Base-by-base conservation (phyloP, 1,140 invertebrate genomes). In the Magallana ariakensis region DNA sequence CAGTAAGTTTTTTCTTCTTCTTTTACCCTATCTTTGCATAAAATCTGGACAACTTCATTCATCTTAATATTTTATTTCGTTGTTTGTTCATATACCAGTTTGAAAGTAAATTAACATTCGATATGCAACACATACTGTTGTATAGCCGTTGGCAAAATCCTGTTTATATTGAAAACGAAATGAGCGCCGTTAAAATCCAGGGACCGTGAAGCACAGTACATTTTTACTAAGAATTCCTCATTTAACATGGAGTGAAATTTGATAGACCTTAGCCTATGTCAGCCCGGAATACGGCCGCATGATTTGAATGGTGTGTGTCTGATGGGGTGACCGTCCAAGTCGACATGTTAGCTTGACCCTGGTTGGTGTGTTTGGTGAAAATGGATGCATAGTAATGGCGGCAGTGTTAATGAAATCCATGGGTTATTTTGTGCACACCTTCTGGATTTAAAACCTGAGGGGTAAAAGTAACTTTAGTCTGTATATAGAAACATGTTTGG, bases 341-440 rank as follows among this genome's bases (percentile, higher is more conserved):
- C 66, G 15, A 13, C 9, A 13, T 75, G 66, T 75, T 75, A 75
- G 10, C 26, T 75, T 75, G 66, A 75, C 66, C 66, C 33, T 13
- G 33, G 33, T 26, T 26, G 22, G 66, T 75, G 66, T 26, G 66
- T 26, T 26, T 75, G 22, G 66, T 46, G 66, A 33, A 33, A 75
- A 75, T 75, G 66, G 66, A 75, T 75, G 22, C 66, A 75, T 75
- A 26, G 66, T 75, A 75, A 75, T 75, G 66, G 66, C 66, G 66
- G 66, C 19, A 9, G 66, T 26, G 19, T 46, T 46, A 46, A 3
- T 5, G 5, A 46, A 46, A 46, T 46, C 5, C 33, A 46, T 46
- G 33, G 33, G 33, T 46, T 46, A 5, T 46, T 46, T 46, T 46
- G 33, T 46, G 33, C 5, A 33, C 33, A 33, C 33, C 33, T 46